Evolutionary conservation across 2,113 vertebrate species (phyloP).

Genomic region (Chaenogobius annularis): DNA sequence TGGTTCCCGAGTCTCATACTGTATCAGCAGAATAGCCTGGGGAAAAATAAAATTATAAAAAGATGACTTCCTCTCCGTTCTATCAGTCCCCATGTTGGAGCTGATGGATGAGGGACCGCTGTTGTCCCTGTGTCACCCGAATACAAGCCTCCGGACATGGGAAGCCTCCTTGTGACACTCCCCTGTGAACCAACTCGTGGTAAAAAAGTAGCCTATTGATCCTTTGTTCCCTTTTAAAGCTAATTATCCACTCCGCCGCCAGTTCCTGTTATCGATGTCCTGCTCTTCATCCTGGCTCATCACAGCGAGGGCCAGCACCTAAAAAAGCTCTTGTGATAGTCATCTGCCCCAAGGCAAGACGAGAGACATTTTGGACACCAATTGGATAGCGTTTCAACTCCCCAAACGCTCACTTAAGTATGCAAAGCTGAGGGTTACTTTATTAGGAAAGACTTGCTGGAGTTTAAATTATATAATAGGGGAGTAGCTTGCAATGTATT

Average conservation of each 20-base stretch:
- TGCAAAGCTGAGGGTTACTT: background rate
- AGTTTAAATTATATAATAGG: too few species aligned
- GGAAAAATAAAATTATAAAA: slow-evolving; percentile 18
- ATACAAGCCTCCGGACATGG: slow-evolving; percentile 28
- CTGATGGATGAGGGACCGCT: slow-evolving; percentile 39
- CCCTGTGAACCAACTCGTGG: slow-evolving; percentile 51
- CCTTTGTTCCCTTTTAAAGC: slow-evolving; percentile 69
- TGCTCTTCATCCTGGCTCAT: slow-evolving; percentile 65
- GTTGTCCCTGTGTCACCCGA: slow-evolving; percentile 34
- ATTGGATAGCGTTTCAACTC: slow-evolving; percentile 12
- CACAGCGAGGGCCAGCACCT: slow-evolving; percentile 42
- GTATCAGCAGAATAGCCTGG: slow-evolving; percentile 18
- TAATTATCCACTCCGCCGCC: slow-evolving; percentile 71
- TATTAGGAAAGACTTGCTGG: background rate
- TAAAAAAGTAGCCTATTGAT: slow-evolving; percentile 57
- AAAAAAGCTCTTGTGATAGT: slow-evolving; percentile 46
- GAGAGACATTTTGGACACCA: slow-evolving; percentile 13
- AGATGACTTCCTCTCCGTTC: slow-evolving; percentile 20
- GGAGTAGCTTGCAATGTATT: too few species aligned
- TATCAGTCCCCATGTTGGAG: slow-evolving; percentile 4
- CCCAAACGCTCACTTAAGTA: background rate
- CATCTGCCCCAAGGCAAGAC: slow-evolving; percentile 16
- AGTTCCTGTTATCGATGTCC: slow-evolving; percentile 72
- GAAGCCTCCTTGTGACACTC: slow-evolving; percentile 45
- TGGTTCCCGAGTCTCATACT: background rate